Conservation (phyloP, 2,797 vertebrate genomes). For the Sphaeramia orbicularis region DNA sequence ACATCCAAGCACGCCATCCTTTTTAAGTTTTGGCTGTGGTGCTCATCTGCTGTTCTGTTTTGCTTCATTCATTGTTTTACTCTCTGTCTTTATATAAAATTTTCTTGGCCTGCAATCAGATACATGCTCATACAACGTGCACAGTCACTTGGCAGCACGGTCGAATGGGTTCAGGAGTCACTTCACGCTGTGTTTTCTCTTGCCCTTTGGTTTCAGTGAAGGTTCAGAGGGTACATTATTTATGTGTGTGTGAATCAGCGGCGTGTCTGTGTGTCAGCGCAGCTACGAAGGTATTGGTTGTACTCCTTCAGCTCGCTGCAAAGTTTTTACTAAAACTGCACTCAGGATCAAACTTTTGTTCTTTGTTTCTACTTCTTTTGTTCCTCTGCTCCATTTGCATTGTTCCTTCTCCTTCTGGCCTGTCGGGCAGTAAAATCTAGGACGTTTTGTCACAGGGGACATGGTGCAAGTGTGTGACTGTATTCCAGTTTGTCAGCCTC, state of each 20-base stretch:
- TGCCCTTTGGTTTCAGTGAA: constrained; percentile 54
- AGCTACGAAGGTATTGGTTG: too few species aligned
- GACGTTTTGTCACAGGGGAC: constrained; percentile 60
- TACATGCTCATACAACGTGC: constrained; percentile 3
- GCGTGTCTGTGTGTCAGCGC: constrained; percentile 28
- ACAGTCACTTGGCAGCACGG: constrained; percentile 43
- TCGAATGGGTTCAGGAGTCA: constrained; percentile 67
- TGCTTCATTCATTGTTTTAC: too few species aligned
- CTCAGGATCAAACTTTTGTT: constrained; percentile 59
- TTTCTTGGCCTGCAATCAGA: neutral
- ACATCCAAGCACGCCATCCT: constrained; percentile 1
- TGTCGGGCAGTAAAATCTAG: constrained; percentile 60
- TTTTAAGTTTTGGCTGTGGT: neutral
- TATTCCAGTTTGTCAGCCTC: constrained; percentile 52
- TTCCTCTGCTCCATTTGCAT: constrained; percentile 10
- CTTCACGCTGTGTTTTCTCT: constrained; percentile 75
- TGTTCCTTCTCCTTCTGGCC: constrained; percentile 19
- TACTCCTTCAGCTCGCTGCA: constrained; percentile 36
- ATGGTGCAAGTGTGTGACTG: constrained; percentile 41
- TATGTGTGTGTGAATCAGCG: constrained; percentile 37
- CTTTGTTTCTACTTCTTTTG: constrained; percentile 20
- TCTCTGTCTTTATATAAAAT: too few species aligned
- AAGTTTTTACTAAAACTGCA: constrained; percentile 54
- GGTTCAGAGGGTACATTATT: constrained; percentile 54
- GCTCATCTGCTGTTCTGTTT: too few species aligned